A percentile compares a stretch with the other conserved stretches of the same genome.
These are phyloP conservation scores for Lethrus apterus DNA, from an alignment of 1,140 invertebrate genomes.

Conservation along the genomic window DNA sequence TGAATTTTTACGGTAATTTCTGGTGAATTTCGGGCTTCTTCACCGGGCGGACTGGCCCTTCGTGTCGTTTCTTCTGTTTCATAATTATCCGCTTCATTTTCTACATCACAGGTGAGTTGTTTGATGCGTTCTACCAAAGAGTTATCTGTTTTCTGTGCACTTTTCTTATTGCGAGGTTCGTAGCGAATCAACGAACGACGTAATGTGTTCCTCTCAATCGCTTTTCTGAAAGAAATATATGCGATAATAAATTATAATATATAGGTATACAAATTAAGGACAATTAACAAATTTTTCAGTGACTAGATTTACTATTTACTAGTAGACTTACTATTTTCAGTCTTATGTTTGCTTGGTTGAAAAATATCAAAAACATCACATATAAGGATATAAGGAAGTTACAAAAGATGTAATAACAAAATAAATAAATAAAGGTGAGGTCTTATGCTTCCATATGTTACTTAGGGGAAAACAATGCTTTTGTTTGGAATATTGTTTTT, in stretches of 20 bases:
- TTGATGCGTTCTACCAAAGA: conserved; percentile 73
- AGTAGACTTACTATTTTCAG: too few species aligned
- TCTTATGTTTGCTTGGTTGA: too few species aligned
- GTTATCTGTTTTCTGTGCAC: conserved; percentile 48
- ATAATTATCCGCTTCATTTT: conserved; percentile 43
- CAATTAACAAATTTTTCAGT: not conserved
- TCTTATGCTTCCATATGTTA: too few species aligned
- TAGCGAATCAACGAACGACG: conserved; percentile 60
- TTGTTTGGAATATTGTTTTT: too few species aligned
- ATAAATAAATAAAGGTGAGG: too few species aligned
- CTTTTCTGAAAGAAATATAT: conserved; percentile 34
- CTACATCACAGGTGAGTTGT: conserved; percentile 72
- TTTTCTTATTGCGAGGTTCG: conserved; percentile 46
- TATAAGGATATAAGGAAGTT: too few species aligned
- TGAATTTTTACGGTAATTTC: conserved; percentile 29
- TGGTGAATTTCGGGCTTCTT: conserved; percentile 45
- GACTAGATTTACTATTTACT: too few species aligned
- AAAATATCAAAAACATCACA: too few species aligned
- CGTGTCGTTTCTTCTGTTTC: conserved; percentile 29
- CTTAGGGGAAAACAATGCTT: too few species aligned
- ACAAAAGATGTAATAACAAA: too few species aligned
- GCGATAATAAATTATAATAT: not conserved
- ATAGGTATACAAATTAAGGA: not conserved
- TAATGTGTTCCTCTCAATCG: conserved; percentile 67
- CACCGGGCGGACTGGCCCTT: conserved; percentile 48